phyloP scores from a whole-genome alignment of 2,113 vertebrate genomes.

The Labeo catla region DNA sequence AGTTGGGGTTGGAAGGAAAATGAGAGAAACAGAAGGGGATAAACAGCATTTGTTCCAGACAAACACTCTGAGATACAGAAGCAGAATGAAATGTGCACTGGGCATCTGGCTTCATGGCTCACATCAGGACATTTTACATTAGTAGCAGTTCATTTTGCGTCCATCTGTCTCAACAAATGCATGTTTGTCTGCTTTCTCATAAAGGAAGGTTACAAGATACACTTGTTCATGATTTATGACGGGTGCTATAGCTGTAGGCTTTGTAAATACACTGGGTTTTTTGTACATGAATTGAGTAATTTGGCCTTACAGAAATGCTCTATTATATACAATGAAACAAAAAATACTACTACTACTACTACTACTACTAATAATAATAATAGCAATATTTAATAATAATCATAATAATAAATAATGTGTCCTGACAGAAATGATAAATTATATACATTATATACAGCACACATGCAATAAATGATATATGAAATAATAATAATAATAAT shows the following conservation, averaged over 20 bases:
- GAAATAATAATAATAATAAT: background rate
- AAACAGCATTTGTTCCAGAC: conserved; percentile 70
- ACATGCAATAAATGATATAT: background rate
- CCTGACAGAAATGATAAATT: background rate
- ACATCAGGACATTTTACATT: background rate
- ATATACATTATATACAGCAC: background rate
- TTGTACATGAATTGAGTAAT: background rate
- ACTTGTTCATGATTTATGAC: background rate
- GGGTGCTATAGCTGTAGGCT: background rate
- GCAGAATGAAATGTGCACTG: background rate
- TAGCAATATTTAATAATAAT: background rate
- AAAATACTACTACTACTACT: background rate
- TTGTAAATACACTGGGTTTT: background rate
- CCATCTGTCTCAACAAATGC: background rate
- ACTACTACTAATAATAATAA: background rate
- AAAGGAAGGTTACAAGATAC: conserved; percentile 44
- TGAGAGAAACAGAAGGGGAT: background rate
- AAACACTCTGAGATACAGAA: background rate
- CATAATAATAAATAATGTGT: background rate
- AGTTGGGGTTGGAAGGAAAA: background rate
- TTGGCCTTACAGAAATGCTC: background rate
- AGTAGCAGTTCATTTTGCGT: conserved; percentile 43
- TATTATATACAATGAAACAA: background rate
- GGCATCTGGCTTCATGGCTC: background rate
- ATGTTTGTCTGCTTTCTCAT: conserved; percentile 34